Conservation (phyloP, 2,888 invertebrate species). For the Chloroclysta siterata region DNA sequence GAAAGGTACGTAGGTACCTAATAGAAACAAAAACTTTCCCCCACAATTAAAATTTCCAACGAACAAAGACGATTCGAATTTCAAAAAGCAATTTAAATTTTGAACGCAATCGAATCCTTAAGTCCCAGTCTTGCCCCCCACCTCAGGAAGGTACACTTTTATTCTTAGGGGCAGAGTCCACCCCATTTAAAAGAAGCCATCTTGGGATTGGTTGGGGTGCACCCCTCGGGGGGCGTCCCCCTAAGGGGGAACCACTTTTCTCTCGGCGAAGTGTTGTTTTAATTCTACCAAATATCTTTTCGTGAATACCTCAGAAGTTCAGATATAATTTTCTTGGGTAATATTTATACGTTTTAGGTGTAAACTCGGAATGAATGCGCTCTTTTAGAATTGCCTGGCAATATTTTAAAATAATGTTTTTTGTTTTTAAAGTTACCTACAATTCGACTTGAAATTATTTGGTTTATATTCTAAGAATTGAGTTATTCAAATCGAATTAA, state of each 20-base stretch:
- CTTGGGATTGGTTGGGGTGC: constrained; percentile 73
- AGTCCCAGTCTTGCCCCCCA: constrained; percentile 62
- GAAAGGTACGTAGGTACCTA: neutral
- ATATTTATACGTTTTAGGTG: constrained; percentile 78
- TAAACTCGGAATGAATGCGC: constrained; percentile 49
- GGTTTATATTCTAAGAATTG: too few species aligned
- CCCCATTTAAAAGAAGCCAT: constrained; percentile 85
- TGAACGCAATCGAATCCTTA: constrained; percentile 72
- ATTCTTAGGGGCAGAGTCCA: constrained; percentile 82
- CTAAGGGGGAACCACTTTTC: constrained; percentile 75
- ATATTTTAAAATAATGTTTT: constrained; percentile 20
- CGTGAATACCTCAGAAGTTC: constrained; percentile 82
- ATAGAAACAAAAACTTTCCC: constrained; percentile 24
- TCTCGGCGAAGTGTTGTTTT: constrained; percentile 83
- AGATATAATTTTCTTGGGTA: constrained; percentile 80
- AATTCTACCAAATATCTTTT: constrained; percentile 84
- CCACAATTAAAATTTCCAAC: constrained; percentile 46
- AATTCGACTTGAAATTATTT: too few species aligned
- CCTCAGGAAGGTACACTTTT: constrained; percentile 80
- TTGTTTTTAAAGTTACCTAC: constrained; percentile 19
- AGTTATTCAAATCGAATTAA: too few species aligned
- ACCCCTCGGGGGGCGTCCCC: constrained; percentile 54
- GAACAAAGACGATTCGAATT: constrained; percentile 62
- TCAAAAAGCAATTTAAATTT: constrained; percentile 73
- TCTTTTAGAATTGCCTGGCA: constrained; percentile 24